Evolutionary conservation across 1,140 invertebrate genomes (phyloP).

Genomic region (Temnothorax curvispinosus): DNA sequence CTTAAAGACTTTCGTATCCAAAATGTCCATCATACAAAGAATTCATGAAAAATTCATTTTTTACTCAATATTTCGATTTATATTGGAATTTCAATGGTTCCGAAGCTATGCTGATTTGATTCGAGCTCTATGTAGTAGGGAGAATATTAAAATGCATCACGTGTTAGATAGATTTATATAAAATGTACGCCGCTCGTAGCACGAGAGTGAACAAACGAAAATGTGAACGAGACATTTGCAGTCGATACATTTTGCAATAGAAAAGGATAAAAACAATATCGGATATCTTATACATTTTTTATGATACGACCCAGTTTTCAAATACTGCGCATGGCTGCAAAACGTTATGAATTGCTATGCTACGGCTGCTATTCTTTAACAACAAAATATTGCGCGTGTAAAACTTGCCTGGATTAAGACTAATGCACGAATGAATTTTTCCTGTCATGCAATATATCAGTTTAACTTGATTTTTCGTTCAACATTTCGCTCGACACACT

Average conservation of each 20-base stretch:
- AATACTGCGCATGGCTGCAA: background rate
- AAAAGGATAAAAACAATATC: constrained; percentile 11
- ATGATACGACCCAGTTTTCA: constrained; percentile 36
- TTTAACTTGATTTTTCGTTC: background rate
- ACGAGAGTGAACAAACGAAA: background rate
- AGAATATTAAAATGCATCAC: constrained; percentile 10
- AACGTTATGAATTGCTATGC: constrained; percentile 42
- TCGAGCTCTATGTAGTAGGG: background rate
- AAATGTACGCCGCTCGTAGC: background rate
- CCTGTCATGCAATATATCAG: background rate
- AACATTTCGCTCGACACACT: background rate
- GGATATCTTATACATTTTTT: constrained; percentile 47
- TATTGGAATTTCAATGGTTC: background rate
- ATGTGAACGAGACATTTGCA: constrained; percentile 11
- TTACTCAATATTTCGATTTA: background rate
- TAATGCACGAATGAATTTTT: constrained; percentile 2
- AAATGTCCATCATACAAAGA: background rate
- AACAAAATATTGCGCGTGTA: background rate
- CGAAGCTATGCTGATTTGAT: background rate
- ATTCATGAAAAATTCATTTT: constrained; percentile 40
- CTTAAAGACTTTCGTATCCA: background rate
- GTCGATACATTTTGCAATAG: constrained; percentile 19
- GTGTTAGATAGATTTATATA: constrained; percentile 43
- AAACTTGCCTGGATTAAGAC: constrained; percentile 19
- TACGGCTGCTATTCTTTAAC: constrained; percentile 30